Base-by-base conservation (phyloP, 2,797 vertebrate species). In the Myotis myotis region DNA sequence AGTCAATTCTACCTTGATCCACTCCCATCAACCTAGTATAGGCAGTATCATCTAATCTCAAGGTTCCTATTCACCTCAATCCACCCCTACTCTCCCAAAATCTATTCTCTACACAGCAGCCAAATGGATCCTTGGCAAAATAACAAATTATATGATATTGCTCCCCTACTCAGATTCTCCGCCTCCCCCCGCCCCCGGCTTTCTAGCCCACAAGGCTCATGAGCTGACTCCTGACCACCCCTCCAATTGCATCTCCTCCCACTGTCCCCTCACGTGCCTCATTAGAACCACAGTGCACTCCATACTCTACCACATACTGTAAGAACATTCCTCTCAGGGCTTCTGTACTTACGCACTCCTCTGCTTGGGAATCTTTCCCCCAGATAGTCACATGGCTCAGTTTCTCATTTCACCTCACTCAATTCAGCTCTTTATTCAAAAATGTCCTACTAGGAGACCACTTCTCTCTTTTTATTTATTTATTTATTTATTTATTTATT, bases 121-220 rank as follows among this genome's bases (percentile, higher is more conserved):
- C 62, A 83, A 36, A 78, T 44, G 1, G 3, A 57, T 8, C 20
- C 22, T 85, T 4, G 60, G 38, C 19, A 51, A 71, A 62, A 71
- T 16, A 76, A 66, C 36, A 66, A 82, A 15, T 13, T 71, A 44
- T 22, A 8, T 38, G 28, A 10, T 38, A 16, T 57, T 49, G 25
- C 16, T 44, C 25, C 23, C 23, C 10, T 68, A 9, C 71, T 72
- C 38, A 38, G 28, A 84, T 64, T 47, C 47, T 47, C 47, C 3
- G 4, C 17, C 11, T 12, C 9, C 2, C 38, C 28, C 19, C 3
- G 0, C 6, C 0, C n/a, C 19, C 70, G 53, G 23, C 60, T 76
- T 85, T 60, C 36, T 53, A 74, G 41, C 17, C 28, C 30, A 6
- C 12, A 79, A 38, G 13, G 23, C 8, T 57, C 28, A 36, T 0